Base-by-base conservation (phyloP, 2,888 invertebrate species). In the Hypercompe scribonia region DNA sequence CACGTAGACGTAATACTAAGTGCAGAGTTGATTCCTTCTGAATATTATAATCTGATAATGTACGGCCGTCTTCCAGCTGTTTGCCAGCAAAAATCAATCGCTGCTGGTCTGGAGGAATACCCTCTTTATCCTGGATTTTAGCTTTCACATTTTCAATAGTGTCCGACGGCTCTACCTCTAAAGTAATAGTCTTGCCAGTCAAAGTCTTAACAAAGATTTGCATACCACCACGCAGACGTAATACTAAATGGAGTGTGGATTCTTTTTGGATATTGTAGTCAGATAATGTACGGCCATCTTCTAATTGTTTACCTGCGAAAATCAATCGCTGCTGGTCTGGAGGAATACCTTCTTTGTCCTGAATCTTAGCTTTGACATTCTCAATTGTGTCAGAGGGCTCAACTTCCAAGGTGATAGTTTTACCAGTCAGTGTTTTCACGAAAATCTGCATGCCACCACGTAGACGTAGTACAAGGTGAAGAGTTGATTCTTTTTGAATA, bases 361-460 rank as follows among this genome's bases (percentile, higher is more conserved):
- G 83, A 0, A 83, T 83, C 61, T 83, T 83, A 0, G 83, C 83
- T 63, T 83, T 83, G 0, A 83, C 83, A 1, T 83, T 83, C 13
- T 83, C 83, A 0, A 83, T 83, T 0, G 83, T 83, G 46, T 83
- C 83, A 0, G 83, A 84, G 0, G 83, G 39, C 0, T 83, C 83
- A 0, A 83, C 83, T 1, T 83, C 83, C 0, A 83, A 7, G 0
- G 83, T 83, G 0, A 83, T 83, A 0, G 83, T 83, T 0, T 83
- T 83, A 0, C 83, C 83, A 3, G 83, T 83, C 3, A 83, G 5
- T 0, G 83, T 83, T 2, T 83, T 83, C 0, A 83, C 83, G 8
- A 83, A 83, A 10, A 83, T 83, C 65, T 83, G 84, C 83, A 83
- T 83, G 71, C 83, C 83, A 58, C 83, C 83, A 11, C 83, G 72